Evolutionary conservation across 2,797 vertebrate species (phyloP), one percentile per base, ranked within the genome.

Genomic region (Kryptolebias ocellatus): DNA sequence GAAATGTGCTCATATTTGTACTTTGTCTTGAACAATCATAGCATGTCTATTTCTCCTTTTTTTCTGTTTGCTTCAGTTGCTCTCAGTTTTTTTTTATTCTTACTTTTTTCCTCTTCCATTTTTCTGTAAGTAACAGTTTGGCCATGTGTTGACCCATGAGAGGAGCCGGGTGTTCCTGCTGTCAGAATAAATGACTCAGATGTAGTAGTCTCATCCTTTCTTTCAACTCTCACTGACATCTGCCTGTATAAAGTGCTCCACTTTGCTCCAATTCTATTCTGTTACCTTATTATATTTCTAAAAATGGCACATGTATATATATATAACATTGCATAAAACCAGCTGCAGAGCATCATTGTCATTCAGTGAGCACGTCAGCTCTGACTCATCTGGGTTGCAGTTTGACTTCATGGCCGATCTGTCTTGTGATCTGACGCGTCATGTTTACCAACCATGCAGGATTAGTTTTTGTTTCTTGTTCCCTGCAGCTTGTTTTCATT

Each of bases 381-480:
- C 64, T 59, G 57, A 74, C 42, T 82, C 70, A 67, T 39, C 49
- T 5, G 50, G 24, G 44, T 14, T 62, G 53, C 58, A 53, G 55
- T 73, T 70, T 55, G 34, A 59, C 67, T 70, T 74, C 56, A 72
- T 58, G 45, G 51, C 66, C 18, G 16, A 79, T 82, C 64, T 74
- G 76, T 67, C 59, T 80, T 61, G 56, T 66, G 80, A 79, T 84
- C 63, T 74, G 54, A 56, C 54, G 42, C 60, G 39, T 72, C 44
- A 51, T 78, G 67, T 87, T 83, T 73, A 77, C 53, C 66, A 72
- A 70, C 68, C 46, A 71, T 62, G 53, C 60, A 44, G 24, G 28
- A 5, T 70, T 64, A 72, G 5, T 72, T 64, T 47, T 50, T 64
- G 61, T 60, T 53, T 14, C 17, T 59, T 34, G 53, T 28, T 4